Evolutionary conservation across 2,797 vertebrate genomes (phyloP).

Genomic region (Lophius americanus): DNA sequence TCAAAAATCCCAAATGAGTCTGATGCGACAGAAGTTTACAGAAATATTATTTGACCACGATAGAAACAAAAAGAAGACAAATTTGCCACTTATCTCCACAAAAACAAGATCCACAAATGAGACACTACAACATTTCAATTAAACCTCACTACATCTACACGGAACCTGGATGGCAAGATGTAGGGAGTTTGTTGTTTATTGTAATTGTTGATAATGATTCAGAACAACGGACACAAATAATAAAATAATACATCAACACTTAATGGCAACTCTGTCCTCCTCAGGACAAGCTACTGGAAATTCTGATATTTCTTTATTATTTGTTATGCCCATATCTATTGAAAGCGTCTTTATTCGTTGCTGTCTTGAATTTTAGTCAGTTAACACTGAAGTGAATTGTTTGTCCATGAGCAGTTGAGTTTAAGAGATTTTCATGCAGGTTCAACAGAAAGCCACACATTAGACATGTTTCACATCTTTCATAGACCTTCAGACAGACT

Average conservation of each 20-base stretch:
- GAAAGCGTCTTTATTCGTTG: neutral
- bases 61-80: too few species aligned
- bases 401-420: neutral
- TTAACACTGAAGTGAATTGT: constrained; percentile 4
- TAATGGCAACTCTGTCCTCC: neutral
- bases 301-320: constrained; percentile 16
- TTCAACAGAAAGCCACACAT: too few species aligned
- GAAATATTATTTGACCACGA: neutral
- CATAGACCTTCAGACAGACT: too few species aligned
- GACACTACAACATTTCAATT: too few species aligned
- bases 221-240: neutral
- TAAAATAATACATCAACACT: constrained; percentile 29
- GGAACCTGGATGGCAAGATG: too few species aligned
- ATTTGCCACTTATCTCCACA: too few species aligned
- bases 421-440: too few species aligned
- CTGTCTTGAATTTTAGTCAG: neutral
- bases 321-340: constrained; percentile 10
- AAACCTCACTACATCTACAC: too few species aligned
- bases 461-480: too few species aligned
- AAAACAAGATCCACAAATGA: too few species aligned
- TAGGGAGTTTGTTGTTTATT: too few species aligned
- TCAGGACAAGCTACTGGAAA: constrained; percentile 11
- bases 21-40: neutral
- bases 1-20: neutral
- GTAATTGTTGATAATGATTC: constrained; percentile 28